Conservation (phyloP, 2,797 vertebrate species). For the Tangara arthus region DNA sequence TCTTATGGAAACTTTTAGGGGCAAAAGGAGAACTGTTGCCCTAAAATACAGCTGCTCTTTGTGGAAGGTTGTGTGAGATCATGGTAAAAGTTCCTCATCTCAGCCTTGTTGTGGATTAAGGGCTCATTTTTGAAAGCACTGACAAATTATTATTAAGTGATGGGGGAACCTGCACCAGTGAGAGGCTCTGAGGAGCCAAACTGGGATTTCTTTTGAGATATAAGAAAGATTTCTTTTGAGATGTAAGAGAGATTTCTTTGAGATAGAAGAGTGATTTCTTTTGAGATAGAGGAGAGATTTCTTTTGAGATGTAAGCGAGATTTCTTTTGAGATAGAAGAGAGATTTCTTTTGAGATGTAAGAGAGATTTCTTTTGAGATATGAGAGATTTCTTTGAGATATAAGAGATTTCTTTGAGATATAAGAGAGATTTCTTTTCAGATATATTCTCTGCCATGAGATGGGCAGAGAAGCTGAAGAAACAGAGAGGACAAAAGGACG, state of each 20-base stretch:
- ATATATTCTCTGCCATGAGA: background rate
- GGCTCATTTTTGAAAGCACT: background rate
- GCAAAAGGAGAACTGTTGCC: background rate
- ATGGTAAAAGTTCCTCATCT: background rate
- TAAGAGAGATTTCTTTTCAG: background rate
- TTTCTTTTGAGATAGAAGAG: background rate
- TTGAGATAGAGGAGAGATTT: rapidly evolving
- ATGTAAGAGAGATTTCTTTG: background rate
- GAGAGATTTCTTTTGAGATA: background rate
- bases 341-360: background rate
- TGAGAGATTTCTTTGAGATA: background rate
- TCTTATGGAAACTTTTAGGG: rapidly evolving
- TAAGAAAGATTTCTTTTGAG: background rate
- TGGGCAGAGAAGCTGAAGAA: background rate
- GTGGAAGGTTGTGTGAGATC: background rate
- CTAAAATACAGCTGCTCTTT: background rate
- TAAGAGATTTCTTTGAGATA: background rate
- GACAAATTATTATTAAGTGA: background rate
- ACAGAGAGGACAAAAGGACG: background rate
- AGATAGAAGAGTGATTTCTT: background rate
- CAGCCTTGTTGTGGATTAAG: background rate
- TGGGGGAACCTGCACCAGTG: background rate
- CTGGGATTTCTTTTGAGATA: background rate
- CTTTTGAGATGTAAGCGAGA: rapidly evolving
- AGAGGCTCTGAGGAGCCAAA: background rate